Conservation (phyloP, 2,797 vertebrate species). For the Darevskia nairensis region DNA sequence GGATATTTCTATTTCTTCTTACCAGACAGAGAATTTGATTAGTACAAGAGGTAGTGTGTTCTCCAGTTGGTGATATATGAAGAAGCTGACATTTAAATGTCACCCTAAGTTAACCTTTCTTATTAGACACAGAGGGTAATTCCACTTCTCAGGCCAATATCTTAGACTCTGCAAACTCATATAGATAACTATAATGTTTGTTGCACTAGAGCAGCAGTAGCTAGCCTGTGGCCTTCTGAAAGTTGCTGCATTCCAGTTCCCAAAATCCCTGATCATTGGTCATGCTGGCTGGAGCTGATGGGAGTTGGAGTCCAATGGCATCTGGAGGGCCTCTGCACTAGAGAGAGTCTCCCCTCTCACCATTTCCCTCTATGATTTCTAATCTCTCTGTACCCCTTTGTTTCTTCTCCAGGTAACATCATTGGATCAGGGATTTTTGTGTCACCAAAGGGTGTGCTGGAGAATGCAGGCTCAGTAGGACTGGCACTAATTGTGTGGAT, state of each 20-base stretch:
- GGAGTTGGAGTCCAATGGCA: no score
- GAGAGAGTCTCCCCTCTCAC: neutral
- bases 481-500: conserved; percentile 91
- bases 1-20: neutral
- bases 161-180: neutral
- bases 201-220: neutral
- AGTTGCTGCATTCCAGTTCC: no score
- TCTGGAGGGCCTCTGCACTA: neutral
- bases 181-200: neutral
- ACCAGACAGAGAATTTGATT: neutral
- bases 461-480: conserved; percentile 92
- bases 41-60: neutral
- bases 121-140: neutral
- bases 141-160: neutral
- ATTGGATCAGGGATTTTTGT: conserved; percentile 96
- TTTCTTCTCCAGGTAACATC: conserved; percentile 86
- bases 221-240: no score
- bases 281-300: no score
- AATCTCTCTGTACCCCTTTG: neutral
- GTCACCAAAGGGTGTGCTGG: conserved; percentile 92
- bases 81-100: neutral
- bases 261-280: no score
- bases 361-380: neutral
- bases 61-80: neutral
- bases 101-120: neutral